Conservation (phyloP, 1,140 invertebrate species). For the Bradysia coprophila region DNA sequence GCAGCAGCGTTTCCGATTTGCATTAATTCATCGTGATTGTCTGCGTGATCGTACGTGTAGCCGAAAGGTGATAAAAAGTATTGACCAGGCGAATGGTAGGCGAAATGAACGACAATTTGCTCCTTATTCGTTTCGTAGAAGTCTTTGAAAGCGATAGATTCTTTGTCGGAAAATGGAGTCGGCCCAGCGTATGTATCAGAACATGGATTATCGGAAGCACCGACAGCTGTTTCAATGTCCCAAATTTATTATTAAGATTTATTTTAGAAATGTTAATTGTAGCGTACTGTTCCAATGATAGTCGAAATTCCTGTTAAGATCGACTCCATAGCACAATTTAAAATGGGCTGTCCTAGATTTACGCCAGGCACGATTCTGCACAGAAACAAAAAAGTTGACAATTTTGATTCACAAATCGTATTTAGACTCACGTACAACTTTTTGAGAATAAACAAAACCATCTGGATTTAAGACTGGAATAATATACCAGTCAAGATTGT, state of each 20-base stretch:
- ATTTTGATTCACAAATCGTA: not conserved
- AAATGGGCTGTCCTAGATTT: conserved; percentile 26
- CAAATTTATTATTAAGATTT: too few species aligned
- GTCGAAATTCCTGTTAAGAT: conserved; percentile 38
- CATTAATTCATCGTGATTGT: conserved; percentile 8
- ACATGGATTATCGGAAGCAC: conserved; percentile 34
- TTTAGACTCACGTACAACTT: too few species aligned
- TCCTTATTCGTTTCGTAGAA: conserved; percentile 18
- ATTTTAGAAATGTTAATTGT: too few species aligned
- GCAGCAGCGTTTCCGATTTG: not conserved
- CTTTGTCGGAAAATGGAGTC: conserved; percentile 37
- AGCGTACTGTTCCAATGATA: conserved; percentile 33
- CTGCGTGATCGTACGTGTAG: conserved; percentile 14
- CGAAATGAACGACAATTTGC: conserved; percentile 24
- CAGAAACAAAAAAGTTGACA: not conserved
- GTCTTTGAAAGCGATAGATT: conserved; percentile 28
- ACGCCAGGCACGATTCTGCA: conserved; percentile 33
- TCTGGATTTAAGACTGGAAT: conserved; percentile 44
- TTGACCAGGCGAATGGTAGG: conserved; percentile 29
- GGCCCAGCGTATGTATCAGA: conserved; percentile 36
- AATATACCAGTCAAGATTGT: conserved; percentile 36
- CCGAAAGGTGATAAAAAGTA: conserved; percentile 25
- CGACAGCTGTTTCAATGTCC: conserved; percentile 18
- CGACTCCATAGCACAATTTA: conserved; percentile 26
- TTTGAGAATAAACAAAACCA: conserved; percentile 25